These are phyloP conservation scores for Polietes domitor DNA, from an alignment of 2,888 invertebrate species.

Conservation along the genomic window DNA sequence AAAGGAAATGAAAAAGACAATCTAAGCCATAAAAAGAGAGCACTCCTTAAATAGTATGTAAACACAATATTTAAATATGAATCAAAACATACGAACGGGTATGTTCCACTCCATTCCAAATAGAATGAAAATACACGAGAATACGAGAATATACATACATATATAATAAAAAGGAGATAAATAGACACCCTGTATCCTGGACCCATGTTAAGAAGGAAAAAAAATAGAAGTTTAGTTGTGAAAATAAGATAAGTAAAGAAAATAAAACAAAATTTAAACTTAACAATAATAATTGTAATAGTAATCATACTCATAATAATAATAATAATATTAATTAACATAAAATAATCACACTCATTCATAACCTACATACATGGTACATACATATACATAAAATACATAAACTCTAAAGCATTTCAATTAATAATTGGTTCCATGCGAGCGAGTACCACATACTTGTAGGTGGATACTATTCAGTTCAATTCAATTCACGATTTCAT, in stretches of 20 bases:
- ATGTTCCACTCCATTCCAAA: no score
- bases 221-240: slow-evolving; percentile 1
- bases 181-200: slow-evolving; percentile 61
- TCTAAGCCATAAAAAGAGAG: slow-evolving; percentile 26
- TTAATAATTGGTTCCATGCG: not conserved
- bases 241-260: not conserved
- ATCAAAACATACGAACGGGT: slow-evolving; percentile 38
- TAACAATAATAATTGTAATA: slow-evolving; percentile 35
- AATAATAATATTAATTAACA: slow-evolving; percentile 59
- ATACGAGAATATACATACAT: not conserved
- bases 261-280: slow-evolving; percentile 22
- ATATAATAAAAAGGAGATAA: slow-evolving; percentile 21
- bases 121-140: not conserved
- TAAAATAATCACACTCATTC: slow-evolving; percentile 54
- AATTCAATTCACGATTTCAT: not conserved
- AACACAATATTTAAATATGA: not conserved
- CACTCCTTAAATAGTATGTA: slow-evolving; percentile 32
- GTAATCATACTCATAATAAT: slow-evolving; percentile 45
- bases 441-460: not conserved
- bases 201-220: slow-evolving; percentile 48
- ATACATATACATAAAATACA: slow-evolving; percentile 14
- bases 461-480: not conserved
- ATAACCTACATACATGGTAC: slow-evolving; percentile 7
- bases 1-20: slow-evolving; percentile 1
- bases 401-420: slow-evolving; percentile 26